Conservation (phyloP, 2,797 vertebrate genomes). For the Hippoglossus hippoglossus region DNA sequence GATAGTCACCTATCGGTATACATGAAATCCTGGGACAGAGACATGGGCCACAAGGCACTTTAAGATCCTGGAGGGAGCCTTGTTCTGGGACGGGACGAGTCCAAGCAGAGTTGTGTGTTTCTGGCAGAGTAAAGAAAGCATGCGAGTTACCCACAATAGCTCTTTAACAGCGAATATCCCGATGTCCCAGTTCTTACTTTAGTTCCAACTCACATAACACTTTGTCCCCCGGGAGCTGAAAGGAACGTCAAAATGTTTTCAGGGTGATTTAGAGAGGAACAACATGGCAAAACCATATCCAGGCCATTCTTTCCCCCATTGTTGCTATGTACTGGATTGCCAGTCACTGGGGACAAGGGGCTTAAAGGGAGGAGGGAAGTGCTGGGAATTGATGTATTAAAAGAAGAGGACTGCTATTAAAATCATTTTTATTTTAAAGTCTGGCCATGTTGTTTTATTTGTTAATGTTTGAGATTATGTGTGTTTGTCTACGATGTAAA, state of each 20-base stretch:
- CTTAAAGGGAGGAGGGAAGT: constrained; percentile 44
- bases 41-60: constrained; percentile 15
- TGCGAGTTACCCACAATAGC: constrained; percentile 24
- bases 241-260: constrained; percentile 60
- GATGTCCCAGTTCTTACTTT: constrained; percentile 55
- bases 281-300: constrained; percentile 63
- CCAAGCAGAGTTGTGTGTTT: constrained; percentile 26
- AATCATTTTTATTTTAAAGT: constrained; percentile 9
- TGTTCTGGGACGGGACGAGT: constrained; percentile 22
- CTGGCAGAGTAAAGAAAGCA: constrained; percentile 18
- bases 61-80: constrained; percentile 13
- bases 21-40: constrained; percentile 30
- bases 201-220: constrained; percentile 56
- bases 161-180: constrained; percentile 32
- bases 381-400: constrained; percentile 47
- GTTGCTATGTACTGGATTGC: constrained; percentile 30
- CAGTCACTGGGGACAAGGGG: constrained; percentile 52
- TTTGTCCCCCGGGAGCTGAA: constrained; percentile 62
- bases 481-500: background rate
- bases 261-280: constrained; percentile 61
- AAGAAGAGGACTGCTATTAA: constrained; percentile 10
- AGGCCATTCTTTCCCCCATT: constrained; percentile 49
- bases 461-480: constrained; percentile 5
- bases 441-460: background rate
- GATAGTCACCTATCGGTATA: constrained; percentile 38